Evolutionary conservation across 2,113 vertebrate genomes (phyloP).

Genomic region (Nematolebias whitei): DNA sequence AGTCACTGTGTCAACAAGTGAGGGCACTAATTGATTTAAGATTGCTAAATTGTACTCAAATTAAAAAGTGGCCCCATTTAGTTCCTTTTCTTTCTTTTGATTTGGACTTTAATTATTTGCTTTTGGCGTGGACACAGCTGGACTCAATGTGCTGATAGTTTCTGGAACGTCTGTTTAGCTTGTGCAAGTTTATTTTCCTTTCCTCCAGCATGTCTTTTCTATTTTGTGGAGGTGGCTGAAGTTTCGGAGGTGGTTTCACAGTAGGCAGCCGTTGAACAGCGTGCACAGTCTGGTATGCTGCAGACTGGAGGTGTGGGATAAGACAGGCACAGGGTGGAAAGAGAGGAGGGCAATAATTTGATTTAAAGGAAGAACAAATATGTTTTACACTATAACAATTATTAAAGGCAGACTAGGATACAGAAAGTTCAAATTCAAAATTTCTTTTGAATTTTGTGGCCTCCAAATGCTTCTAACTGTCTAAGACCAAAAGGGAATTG

Average conservation of each 20-base stretch:
- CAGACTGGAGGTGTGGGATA: conserved; percentile 11
- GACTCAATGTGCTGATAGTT: conserved; percentile 73
- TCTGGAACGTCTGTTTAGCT: conserved; percentile 57
- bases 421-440: no score
- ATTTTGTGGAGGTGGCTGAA: neutral
- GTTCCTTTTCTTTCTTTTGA: conserved; percentile 67
- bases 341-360: neutral
- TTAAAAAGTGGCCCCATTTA: conserved; percentile 66
- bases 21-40: conserved; percentile 69
- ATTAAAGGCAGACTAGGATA: no score
- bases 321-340: neutral
- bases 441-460: no score
- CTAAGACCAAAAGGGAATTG: no score
- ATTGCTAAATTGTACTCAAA: conserved; percentile 73
- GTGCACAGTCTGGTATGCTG: conserved; percentile 23
- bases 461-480: no score
- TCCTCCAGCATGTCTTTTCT: conserved; percentile 54
- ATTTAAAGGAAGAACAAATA: neutral
- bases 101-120: conserved; percentile 78
- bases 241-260: conserved; percentile 18
- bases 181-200: conserved; percentile 82
- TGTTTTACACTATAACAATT: neutral
- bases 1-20: conserved; percentile 67
- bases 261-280: conserved; percentile 5
- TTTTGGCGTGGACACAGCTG: conserved; percentile 82